Evolutionary conservation across 2,888 invertebrate genomes (phyloP).

Genomic region (Chirona hameri): DNA sequence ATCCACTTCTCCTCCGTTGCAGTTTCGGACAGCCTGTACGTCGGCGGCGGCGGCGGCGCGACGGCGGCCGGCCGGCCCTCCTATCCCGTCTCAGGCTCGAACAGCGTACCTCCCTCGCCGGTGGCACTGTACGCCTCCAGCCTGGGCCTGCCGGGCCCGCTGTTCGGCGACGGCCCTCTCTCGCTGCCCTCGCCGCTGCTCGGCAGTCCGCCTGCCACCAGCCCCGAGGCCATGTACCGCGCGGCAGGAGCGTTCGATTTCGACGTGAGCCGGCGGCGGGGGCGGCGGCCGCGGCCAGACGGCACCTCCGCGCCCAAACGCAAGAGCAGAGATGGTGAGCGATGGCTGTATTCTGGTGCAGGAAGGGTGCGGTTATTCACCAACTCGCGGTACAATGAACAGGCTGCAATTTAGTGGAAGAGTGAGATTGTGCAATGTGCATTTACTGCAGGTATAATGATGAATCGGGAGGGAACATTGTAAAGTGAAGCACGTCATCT

Average conservation of each 20-base stretch:
- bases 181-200: neutral
- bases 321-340: slow-evolving; percentile 34
- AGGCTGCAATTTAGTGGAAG: too few relatives aligned
- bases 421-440: too few relatives aligned
- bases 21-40: slow-evolving; percentile 10
- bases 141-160: neutral
- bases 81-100: neutral
- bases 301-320: slow-evolving; percentile 33
- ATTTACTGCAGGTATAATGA: too few relatives aligned
- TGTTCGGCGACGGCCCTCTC: slow-evolving; percentile 5
- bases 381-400: too few relatives aligned
- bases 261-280: slow-evolving; percentile 1
- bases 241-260: slow-evolving; percentile 27
- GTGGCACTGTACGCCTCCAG: slow-evolving; percentile 24
- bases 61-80: neutral
- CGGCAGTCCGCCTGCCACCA: neutral
- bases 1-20: neutral
- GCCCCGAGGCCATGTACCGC: neutral
- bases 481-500: too few relatives aligned
- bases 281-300: slow-evolving; percentile 9
- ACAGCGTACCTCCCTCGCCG: neutral
- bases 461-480: too few relatives aligned
- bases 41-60: neutral
- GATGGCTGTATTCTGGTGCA: neutral
- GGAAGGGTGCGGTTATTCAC: too few relatives aligned